Percentiles rank a stretch among this genome's conserved stretches.
Conservation (phyloP, 2,113 vertebrate species). For the Cepphus grylle region DNA sequence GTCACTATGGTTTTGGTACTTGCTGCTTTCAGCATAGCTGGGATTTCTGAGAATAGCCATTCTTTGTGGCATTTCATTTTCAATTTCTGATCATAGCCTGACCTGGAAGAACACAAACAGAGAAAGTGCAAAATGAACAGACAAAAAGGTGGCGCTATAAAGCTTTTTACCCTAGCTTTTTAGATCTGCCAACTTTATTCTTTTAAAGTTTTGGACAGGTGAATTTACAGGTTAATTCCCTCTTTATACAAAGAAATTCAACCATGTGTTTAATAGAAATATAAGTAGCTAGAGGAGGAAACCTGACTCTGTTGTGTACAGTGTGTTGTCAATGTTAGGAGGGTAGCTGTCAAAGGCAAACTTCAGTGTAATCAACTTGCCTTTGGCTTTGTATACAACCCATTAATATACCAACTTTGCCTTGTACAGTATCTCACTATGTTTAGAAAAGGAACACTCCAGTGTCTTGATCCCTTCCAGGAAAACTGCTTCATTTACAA, state of each 20-base stretch:
- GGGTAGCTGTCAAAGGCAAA: background rate
- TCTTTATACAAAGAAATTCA: background rate
- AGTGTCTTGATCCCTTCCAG: background rate
- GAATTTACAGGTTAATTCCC: background rate
- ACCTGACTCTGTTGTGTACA: background rate
- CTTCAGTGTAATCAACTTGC: background rate
- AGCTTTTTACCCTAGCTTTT: background rate
- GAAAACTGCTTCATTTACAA: background rate
- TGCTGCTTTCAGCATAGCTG: background rate
- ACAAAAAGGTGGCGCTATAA: background rate
- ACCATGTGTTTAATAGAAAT: background rate
- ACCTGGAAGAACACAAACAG: background rate
- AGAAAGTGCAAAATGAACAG: background rate
- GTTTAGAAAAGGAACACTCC: constrained; percentile 49
- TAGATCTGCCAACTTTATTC: background rate
- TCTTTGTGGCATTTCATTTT: background rate
- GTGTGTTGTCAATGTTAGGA: background rate
- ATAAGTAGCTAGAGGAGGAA: background rate
- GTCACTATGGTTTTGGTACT: background rate
- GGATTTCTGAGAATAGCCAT: background rate
- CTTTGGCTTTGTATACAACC: background rate
- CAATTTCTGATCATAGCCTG: background rate
- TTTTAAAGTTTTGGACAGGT: background rate
- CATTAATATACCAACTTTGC: background rate
- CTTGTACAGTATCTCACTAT: background rate